Evolutionary conservation across 1,140 invertebrate genomes (phyloP), one percentile per base, ranked within the genome.

Genomic region (Chrysomallon squamiferum): DNA sequence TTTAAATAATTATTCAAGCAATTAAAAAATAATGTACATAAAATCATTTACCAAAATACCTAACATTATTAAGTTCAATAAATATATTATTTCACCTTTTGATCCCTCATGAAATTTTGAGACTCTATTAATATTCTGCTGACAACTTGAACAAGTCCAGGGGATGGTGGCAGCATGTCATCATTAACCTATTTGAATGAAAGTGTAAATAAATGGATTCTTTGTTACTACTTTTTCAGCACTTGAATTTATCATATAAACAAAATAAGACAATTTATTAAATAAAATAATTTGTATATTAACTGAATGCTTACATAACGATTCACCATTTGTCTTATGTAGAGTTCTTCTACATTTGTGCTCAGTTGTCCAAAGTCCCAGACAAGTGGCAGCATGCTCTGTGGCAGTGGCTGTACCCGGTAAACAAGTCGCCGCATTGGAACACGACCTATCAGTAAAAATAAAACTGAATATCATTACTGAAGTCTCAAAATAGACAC

Each of bases 351-450:
- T 11, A 78, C 70, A 11, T 60, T 38, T 13, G 65, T 63, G 59
- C 71, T 70, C 4, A 83, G 67, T 29, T 79, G 75, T 49, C 81
- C 81, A 74, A 82, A 83, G 67, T 83, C 81, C 81, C 81, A 83
- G 29, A 83, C 76, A 25, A 81, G 66, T 9, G 79, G 79, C 3
- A 82, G 58, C 71, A 83, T 69, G 54, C 80, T 83, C 65, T 75
- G 72, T 56, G 81, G 80, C 43, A 83, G 47, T 1, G 80, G 72
- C 60, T 79, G 77, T 0, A 83, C 81, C 35, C 79, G 57, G 67
- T 83, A 83, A 1, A 83, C 80, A n/a, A 82, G 65, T 54, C 75
- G 75, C 41, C 80, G 67, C 80, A 83, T 78, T 22, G 81, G 81
- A 43, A 82, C 73, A 41, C 63, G 68, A 3, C 81, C 80, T 79